phyloP scores from a whole-genome alignment of 2,888 invertebrate genomes.

The Dryobota labecula region DNA sequence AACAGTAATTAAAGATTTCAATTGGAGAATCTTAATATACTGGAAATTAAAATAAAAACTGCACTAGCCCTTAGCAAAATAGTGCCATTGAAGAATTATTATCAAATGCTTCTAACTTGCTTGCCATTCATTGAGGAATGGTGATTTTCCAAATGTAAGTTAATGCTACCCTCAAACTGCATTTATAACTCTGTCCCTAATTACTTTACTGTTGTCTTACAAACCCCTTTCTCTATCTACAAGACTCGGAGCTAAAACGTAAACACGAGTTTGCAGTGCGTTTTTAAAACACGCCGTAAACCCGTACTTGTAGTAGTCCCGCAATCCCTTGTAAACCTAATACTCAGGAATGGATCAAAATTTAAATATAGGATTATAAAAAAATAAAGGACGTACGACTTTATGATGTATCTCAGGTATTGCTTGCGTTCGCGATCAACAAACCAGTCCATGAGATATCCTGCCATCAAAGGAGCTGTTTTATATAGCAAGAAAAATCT shows the following conservation, averaged over 20 bases:
- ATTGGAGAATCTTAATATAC: background rate
- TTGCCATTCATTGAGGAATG: background rate
- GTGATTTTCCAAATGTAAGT: background rate
- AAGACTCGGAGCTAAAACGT: background rate
- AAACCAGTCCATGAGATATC: constrained; percentile 99
- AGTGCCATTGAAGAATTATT: background rate
- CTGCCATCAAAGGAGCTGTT: constrained; percentile 98
- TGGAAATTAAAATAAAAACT: background rate
- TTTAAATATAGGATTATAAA: constrained; percentile 39
- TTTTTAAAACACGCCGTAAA: background rate
- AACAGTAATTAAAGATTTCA: background rate
- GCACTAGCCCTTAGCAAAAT: background rate
- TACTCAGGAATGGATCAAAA: constrained; percentile 32
- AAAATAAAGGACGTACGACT: constrained; percentile 96
- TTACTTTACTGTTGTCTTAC: background rate
- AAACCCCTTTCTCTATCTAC: background rate
- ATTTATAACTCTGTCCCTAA: background rate
- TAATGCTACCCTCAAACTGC: background rate
- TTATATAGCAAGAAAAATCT: constrained; percentile 97
- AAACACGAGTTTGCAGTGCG: background rate
- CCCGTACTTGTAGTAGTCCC: background rate
- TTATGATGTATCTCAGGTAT: constrained; percentile 97
- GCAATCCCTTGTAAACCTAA: constrained; percentile 5
- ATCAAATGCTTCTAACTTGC: background rate
- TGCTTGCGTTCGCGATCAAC: constrained; percentile 97